phyloP scores from a whole-genome alignment of 2,888 invertebrate genomes.

The Uropetala carovei region DNA sequence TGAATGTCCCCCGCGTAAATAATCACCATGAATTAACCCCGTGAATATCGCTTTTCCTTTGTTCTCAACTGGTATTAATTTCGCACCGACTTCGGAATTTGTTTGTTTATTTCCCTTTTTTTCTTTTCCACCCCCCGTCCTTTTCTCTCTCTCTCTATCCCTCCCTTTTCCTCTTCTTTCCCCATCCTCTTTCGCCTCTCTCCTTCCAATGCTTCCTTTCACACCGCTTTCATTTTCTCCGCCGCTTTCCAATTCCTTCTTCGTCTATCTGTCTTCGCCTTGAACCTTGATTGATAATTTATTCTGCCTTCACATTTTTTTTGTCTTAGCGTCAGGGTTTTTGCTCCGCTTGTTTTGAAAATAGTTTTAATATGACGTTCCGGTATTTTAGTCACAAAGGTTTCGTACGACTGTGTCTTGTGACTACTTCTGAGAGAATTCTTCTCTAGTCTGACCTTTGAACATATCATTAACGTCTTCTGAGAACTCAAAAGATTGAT shows the following conservation, averaged over 20 bases:
- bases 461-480: neutral
- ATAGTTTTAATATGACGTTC: constrained; percentile 15
- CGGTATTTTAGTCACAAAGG: neutral
- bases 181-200: neutral
- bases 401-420: neutral
- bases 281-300: constrained; percentile 51
- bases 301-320: neutral
- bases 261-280: constrained; percentile 1
- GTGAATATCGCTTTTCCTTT: no score
- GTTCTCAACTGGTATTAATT: no score
- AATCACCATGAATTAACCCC: no score
- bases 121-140: neutral
- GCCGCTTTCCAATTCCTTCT: neutral
- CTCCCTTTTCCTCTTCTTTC: neutral
- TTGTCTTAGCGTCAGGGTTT: neutral
- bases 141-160: neutral
- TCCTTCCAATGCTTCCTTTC: neutral
- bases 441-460: neutral
- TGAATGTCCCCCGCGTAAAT: no score
- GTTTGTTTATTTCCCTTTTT: no score
- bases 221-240: neutral
- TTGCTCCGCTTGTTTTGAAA: constrained; percentile 2
- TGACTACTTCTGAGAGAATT: neutral
- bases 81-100: no score
- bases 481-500: neutral